A percentile compares a stretch with the other conserved stretches of the same genome.
Conservation (phyloP, 2,888 invertebrate genomes). For the Cyclophora albipunctata region DNA sequence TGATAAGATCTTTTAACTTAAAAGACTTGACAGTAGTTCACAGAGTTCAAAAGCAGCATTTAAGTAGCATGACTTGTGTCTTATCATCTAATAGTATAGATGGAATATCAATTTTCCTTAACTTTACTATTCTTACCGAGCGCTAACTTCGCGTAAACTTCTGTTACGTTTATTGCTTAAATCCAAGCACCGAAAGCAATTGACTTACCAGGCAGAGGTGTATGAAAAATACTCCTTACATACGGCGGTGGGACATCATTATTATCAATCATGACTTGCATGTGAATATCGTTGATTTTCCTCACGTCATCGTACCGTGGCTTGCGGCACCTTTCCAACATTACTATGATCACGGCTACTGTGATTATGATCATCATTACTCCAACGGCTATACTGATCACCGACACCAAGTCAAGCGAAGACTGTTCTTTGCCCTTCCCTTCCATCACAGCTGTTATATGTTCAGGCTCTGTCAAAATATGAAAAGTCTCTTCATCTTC, state of each 20-base stretch:
- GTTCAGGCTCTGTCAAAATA: conserved; percentile 75
- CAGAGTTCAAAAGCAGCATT: no score
- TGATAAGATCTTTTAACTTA: no score
- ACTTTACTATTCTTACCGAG: no score
- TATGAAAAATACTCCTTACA: conserved; percentile 73
- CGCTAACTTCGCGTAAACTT: no score
- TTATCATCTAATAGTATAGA: no score
- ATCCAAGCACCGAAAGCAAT: no score
- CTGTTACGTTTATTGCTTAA: no score
- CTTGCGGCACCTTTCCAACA: conserved; percentile 60
- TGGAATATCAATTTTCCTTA: no score
- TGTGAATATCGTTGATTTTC: conserved; percentile 62
- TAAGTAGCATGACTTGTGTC: no score
- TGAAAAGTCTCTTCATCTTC: conserved; percentile 64
- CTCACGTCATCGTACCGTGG: conserved; percentile 58
- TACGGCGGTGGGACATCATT: conserved; percentile 67
- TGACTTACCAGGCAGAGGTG: conserved; percentile 70
- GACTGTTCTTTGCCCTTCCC: conserved; percentile 56
- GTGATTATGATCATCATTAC: conserved; percentile 70
- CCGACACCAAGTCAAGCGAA: conserved; percentile 62
- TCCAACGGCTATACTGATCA: conserved; percentile 69
- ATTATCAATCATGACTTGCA: conserved; percentile 64
- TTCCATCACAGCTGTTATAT: conserved; percentile 69
- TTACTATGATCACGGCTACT: conserved; percentile 65
- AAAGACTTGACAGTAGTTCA: no score